Percentiles rank a stretch among this genome's conserved stretches.
phyloP scores from a whole-genome alignment of 92 coral and sea anemone species.

The Anthopleura xanthogrammica region DNA sequence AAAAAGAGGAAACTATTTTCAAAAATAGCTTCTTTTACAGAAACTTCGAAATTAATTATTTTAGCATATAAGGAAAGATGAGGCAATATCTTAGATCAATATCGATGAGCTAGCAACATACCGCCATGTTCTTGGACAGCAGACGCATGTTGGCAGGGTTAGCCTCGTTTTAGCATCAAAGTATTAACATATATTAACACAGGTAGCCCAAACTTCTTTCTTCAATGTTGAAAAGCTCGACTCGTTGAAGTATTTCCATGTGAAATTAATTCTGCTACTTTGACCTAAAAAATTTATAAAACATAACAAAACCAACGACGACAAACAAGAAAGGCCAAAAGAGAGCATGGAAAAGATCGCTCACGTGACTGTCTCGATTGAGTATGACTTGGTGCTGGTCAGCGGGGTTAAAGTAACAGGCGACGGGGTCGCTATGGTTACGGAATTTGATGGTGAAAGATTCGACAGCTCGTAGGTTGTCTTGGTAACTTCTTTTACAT shows the following conservation, averaged over 20 bases:
- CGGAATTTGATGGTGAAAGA: slow-evolving; percentile 12
- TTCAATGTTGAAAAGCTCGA: too few species aligned
- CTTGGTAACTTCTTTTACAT: slow-evolving; percentile 8
- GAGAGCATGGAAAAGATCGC: slow-evolving; percentile 27
- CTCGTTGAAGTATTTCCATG: too few species aligned
- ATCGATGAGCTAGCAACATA: background rate
- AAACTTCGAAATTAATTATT: too few species aligned
- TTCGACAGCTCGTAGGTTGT: slow-evolving; percentile 18
- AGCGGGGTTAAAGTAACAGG: slow-evolving; percentile 37
- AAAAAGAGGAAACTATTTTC: too few species aligned
- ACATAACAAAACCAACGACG: slow-evolving; percentile 5
- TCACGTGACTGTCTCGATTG: slow-evolving; percentile 25
- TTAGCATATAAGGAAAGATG: too few species aligned
- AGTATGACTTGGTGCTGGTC: slow-evolving; percentile 26
- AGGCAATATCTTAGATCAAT: too few species aligned
- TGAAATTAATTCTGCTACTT: background rate
- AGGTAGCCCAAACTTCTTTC: too few species aligned
- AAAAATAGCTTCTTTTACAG: too few species aligned
- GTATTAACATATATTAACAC: too few species aligned
- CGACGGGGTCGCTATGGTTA: slow-evolving; percentile 28
- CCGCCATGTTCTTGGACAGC: background rate
- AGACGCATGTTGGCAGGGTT: too few species aligned
- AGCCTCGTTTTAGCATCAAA: too few species aligned
- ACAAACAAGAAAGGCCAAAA: slow-evolving; percentile 40
- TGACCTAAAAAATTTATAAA: slow-evolving; percentile 23